Evolutionary conservation across 2,113 vertebrate species (phyloP).

Genomic region (Gallinago jamesoni): DNA sequence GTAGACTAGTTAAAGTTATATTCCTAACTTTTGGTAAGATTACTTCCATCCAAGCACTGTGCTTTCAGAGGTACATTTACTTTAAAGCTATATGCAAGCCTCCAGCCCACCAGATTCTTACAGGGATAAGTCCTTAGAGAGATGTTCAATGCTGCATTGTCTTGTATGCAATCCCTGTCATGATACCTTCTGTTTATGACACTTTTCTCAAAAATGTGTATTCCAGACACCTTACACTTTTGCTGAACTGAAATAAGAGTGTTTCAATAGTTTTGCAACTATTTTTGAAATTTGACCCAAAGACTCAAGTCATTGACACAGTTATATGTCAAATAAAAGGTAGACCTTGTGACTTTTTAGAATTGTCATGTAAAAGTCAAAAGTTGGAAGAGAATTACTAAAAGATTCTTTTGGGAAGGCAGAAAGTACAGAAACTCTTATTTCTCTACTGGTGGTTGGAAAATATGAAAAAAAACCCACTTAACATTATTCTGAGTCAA

Average conservation of each 20-base stretch:
- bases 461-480: neutral
- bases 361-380: neutral
- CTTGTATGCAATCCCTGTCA: neutral
- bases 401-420: neutral
- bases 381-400: neutral
- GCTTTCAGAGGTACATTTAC: neutral
- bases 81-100: neutral
- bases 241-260: neutral
- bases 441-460: neutral
- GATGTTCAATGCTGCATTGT: too few relatives aligned
- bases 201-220: accelerated
- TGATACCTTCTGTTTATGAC: neutral
- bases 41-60: neutral
- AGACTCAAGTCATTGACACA: neutral
- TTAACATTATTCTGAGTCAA: neutral
- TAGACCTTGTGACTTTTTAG: neutral
- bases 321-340: neutral
- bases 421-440: neutral
- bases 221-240: neutral
- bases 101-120: neutral
- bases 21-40: neutral
- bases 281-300: neutral
- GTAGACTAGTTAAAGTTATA: neutral
- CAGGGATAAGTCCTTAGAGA: neutral
- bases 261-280: neutral